Base-by-base conservation (phyloP, 2,888 invertebrate species). In the Cantharis rufa region DNA sequence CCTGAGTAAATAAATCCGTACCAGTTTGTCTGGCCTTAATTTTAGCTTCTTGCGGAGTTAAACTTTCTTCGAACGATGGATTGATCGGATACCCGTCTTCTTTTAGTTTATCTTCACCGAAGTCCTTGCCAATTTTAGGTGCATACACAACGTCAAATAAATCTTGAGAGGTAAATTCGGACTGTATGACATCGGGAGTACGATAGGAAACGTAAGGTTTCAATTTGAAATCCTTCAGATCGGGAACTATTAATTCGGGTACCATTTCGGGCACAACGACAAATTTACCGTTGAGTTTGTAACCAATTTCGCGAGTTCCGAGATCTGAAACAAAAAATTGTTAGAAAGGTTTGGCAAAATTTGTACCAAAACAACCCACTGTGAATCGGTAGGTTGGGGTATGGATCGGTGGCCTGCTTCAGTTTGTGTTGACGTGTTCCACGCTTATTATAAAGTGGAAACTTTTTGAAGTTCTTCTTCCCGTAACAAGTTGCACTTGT, bases 181-280 rank as follows among this genome's bases (percentile, higher is more conserved):
- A 91, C 86, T 97, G 96, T 11, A 90, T 87, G 0, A 97, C 92
- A 75, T 95, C 93, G 3, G 92, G 90, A 0, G 92, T 91, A 87
- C 92, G 92, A 87, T 98, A 99, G 0, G 98, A 96, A 0, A 99
- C 98, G 84, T 99, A 99, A 0, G 99, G 97, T 87, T 96, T 97
- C 16, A 99, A 88, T 88, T 93, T 89, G 85, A 94, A 99, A 81
- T 90, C 92, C 80, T 91, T 93, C 21, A 99, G 88, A 87, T 98
- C 93, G 0, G 99, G 99, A 2, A 99, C 98, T 75, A 99, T 92
- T 15, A 99, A 86, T 86, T 98, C 95, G 0, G 98, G 98, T 80
- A 96, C 92, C 93, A 94, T 97, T 90, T 98, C 98, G 1, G 95
- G 94, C 3, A 98, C 89, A 13, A 86, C 83, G 1, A 92, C 87